phyloP scores from a whole-genome alignment of 2,888 invertebrate species.

The Cephus spinipes region DNA sequence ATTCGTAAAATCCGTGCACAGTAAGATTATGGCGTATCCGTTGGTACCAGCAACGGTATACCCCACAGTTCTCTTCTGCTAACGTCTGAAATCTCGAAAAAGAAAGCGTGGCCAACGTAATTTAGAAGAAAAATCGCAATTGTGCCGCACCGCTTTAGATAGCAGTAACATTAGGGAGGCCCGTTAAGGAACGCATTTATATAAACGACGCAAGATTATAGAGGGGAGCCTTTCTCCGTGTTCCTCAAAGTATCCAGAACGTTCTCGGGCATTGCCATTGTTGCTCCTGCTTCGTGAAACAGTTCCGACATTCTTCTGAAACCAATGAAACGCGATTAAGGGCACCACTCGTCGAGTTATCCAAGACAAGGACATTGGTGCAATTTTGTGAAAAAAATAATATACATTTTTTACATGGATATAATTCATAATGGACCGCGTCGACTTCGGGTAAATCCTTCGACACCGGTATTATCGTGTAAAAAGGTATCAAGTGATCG shows the following conservation, averaged over 20 bases:
- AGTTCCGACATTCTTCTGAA: background rate
- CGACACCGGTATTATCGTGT: background rate
- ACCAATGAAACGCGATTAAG: background rate
- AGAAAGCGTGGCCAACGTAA: conserved; percentile 4
- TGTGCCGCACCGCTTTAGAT: conserved; percentile 2
- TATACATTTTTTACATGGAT: background rate
- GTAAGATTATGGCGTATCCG: background rate
- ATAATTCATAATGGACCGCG: background rate
- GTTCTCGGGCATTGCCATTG: background rate
- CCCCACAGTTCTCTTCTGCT: background rate
- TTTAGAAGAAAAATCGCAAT: conserved; percentile 8
- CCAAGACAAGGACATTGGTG: background rate
- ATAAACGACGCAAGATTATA: conserved; percentile 20
- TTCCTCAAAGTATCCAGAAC: conserved; percentile 6
- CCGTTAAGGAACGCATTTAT: conserved; percentile 17
- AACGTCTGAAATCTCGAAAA: background rate
- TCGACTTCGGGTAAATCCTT: background rate
- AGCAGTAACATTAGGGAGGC: conserved; percentile 15
- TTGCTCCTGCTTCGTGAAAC: background rate
- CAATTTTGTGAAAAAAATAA: background rate
- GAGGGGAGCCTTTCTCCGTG: conserved; percentile 7
- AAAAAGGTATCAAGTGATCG: background rate
- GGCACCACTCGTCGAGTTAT: background rate
- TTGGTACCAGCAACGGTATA: background rate
- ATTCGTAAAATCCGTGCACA: background rate